Evolutionary conservation across 2,797 vertebrate species (phyloP), one percentile per base, ranked within the genome.

Genomic region (Spinus pinus): DNA sequence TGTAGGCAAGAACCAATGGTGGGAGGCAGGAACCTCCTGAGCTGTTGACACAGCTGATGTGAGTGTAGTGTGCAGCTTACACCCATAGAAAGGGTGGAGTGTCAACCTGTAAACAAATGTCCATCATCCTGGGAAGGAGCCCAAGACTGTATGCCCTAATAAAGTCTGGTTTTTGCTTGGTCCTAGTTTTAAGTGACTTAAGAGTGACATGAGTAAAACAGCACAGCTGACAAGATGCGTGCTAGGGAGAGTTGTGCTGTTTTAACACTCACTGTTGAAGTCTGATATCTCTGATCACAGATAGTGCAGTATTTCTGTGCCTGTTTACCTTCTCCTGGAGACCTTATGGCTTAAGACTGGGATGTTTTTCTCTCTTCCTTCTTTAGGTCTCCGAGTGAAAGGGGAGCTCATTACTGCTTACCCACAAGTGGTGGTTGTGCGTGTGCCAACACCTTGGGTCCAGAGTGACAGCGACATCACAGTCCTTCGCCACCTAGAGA

Each of bases 401-500:
- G 98, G 98, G 50, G 98, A 98, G 51, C 93, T 98, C 42, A 92
- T 98, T 69, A 97, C 98, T 71, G 97, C 98, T 77, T 98, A 98
- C 70, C 98, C 98, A 0, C 98, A 98, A 73, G 98, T 98, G 85
- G 98, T 98, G 56, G 98, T 98, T 12, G 98, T 98, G 28, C 98
- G 98, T 87, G 98, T 98, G n/a, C 98, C 98, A 75, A 98, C 98
- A 18, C 98, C 98, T 53, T 98, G 98, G 98, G 98, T 98, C 42
- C 98, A 98, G 66, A 98, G 98, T 54, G 98, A 98, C 90, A 98
- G 98, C 4, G 98, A 98, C 86, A 98, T 98, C 85, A 98, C 98
- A 30, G 98, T 98, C 61, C 95, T 98, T 82, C 98, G 98, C 35
- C 98, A 98, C 87, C 92, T 98, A 25, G 98, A 98, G 93, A 98